A percentile compares a stretch with the other conserved stretches of the same genome.
phyloP scores from a whole-genome alignment of 2,797 vertebrate genomes.

The Staurois parvus region DNA sequence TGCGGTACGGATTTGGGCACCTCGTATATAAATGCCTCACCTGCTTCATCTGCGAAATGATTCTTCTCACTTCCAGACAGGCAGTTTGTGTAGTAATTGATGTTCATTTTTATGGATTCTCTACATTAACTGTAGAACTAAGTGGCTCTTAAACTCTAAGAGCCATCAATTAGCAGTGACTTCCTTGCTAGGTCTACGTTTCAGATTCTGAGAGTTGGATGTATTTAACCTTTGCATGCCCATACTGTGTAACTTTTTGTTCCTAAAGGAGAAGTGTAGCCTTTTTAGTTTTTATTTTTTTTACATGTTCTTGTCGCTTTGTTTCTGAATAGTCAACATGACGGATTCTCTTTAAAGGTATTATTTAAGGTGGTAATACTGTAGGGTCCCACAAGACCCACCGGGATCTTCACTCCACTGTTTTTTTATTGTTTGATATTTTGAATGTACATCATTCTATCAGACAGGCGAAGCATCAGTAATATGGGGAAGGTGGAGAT shows the following conservation, averaged over 20 bases:
- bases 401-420: too few species aligned
- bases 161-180: constrained; percentile 62
- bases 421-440: too few species aligned
- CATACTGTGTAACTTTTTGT: not conserved
- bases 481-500: too few species aligned
- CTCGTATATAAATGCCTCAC: constrained; percentile 38
- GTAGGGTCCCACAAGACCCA: too few species aligned
- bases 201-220: constrained; percentile 29
- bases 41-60: constrained; percentile 61
- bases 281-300: too few species aligned
- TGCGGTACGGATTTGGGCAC: constrained; percentile 8
- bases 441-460: too few species aligned
- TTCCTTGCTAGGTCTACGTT: constrained; percentile 50
- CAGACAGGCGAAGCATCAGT: too few species aligned
- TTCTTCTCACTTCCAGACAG: constrained; percentile 47
- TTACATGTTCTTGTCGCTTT: too few species aligned
- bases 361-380: too few species aligned
- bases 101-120: constrained; percentile 67
- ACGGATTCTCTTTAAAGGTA: too few species aligned
- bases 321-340: too few species aligned
- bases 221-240: constrained; percentile 43
- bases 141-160: constrained; percentile 70
- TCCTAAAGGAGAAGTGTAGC: not conserved
- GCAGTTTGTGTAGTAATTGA: constrained; percentile 62
- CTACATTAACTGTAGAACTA: constrained; percentile 57